These are phyloP conservation scores for Centroberyx gerrardi DNA, from an alignment of 2,797 vertebrate genomes.

Conservation along the genomic window DNA sequence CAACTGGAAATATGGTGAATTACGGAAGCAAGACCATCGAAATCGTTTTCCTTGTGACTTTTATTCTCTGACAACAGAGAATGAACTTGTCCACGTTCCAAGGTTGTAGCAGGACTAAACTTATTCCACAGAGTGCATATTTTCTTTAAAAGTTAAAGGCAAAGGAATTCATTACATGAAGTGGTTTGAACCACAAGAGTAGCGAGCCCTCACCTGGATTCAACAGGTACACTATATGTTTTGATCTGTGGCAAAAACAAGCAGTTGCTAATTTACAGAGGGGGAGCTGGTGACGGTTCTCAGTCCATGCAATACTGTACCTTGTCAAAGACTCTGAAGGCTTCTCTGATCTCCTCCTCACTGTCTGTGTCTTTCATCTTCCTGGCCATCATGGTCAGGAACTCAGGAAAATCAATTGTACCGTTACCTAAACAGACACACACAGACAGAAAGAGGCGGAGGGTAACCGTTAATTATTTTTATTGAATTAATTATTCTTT, in stretches of 20 bases:
- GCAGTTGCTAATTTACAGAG: neutral
- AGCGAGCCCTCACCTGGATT: neutral
- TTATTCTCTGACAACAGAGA: no score
- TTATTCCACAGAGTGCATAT: neutral
- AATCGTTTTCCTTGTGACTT: no score
- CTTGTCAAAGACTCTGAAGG: constrained; percentile 94
- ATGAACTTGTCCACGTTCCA: no score
- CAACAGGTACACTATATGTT: neutral
- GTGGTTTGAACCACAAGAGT: neutral
- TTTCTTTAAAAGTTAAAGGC: neutral
- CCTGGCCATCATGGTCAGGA: constrained; percentile 94
- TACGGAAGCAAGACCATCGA: no score
- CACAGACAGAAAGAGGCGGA: neutral
- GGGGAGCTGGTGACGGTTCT: neutral
- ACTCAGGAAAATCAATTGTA: constrained; percentile 94
- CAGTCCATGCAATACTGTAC: constrained; percentile 60
- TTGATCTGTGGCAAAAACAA: neutral
- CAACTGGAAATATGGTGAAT: no score
- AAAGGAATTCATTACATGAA: no score
- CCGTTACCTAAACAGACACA: constrained; percentile 86
- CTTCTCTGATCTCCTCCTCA: constrained; percentile 94
- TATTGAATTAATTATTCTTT: no score
- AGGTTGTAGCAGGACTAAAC: neutral
- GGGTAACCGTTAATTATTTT: no score
- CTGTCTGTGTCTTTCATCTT: constrained; percentile 97